A percentile compares a stretch with the other conserved stretches of the same genome.
These are phyloP conservation scores for Timandra comae DNA, from an alignment of 2,888 invertebrate species.

Conservation along the genomic window DNA sequence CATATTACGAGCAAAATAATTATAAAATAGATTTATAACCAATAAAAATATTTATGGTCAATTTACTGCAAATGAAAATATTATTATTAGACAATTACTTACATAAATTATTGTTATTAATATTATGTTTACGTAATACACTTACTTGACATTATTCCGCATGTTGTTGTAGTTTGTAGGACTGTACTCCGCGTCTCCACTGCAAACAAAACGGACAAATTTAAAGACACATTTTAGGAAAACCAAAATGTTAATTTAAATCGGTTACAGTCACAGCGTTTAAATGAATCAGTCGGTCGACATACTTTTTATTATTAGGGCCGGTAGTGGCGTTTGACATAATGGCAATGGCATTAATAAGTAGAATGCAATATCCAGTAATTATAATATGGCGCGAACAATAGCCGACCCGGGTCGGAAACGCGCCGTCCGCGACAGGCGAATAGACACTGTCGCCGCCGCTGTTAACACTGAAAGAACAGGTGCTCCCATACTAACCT, in stretches of 20 bases:
- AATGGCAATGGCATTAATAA: constrained; percentile 10
- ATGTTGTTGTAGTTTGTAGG: constrained; percentile 63
- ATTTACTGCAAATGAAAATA: too few species aligned
- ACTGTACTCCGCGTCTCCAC: constrained; percentile 62
- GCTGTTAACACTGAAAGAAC: too few species aligned
- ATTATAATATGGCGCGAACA: constrained; percentile 40
- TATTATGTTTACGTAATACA: constrained; percentile 18
- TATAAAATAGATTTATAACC: too few species aligned
- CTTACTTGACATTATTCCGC: constrained; percentile 67
- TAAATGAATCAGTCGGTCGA: not conserved
- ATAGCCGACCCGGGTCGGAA: constrained; percentile 31
- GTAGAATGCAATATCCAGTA: constrained; percentile 47
- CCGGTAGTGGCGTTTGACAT: constrained; percentile 20
- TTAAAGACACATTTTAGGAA: constrained; percentile 3
- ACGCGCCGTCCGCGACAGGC: too few species aligned
- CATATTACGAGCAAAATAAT: too few species aligned
- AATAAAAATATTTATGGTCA: too few species aligned
- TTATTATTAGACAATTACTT: too few species aligned
- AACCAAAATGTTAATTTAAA: constrained; percentile 5
- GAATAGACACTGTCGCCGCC: too few species aligned
- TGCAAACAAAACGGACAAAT: constrained; percentile 39
- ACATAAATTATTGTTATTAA: too few species aligned
- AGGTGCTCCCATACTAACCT: constrained; percentile 28
- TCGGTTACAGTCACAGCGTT: not conserved
- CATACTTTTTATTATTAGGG: constrained; percentile 12